These are phyloP conservation scores for Manis pentadactyla DNA, from an alignment of 2,797 vertebrate genomes.

Conservation along the genomic window DNA sequence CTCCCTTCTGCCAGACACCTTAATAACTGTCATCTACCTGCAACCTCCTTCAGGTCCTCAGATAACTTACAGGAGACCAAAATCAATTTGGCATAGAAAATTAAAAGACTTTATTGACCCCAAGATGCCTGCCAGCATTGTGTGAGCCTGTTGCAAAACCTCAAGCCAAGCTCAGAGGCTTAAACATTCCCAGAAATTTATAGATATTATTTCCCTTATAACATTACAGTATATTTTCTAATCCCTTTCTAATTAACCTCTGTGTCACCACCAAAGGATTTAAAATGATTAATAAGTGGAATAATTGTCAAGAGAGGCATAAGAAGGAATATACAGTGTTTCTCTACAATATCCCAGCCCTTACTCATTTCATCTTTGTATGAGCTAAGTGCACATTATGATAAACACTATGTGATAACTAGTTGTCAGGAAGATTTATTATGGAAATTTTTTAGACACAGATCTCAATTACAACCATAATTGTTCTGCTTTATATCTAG, in stretches of 20 bases:
- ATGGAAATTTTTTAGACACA: neutral
- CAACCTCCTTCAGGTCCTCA: neutral
- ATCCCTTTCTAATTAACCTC: constrained; percentile 70
- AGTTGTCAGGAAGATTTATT: neutral
- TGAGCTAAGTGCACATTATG: neutral
- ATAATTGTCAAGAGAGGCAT: constrained; percentile 35
- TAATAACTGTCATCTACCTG: neutral
- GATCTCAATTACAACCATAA: neutral
- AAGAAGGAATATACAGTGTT: neutral
- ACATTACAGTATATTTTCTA: constrained; percentile 61
- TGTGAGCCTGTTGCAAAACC: neutral
- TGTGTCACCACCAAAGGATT: constrained; percentile 55
- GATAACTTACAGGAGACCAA: constrained; percentile 19
- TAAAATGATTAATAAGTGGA: constrained; percentile 70
- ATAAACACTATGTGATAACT: neutral
- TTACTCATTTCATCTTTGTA: neutral
- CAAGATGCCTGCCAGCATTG: neutral
- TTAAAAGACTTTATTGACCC: constrained; percentile 55
- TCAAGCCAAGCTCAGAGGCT: constrained; percentile 43
- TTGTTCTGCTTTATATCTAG: neutral
- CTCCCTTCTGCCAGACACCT: neutral
- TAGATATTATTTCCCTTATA: constrained; percentile 47
- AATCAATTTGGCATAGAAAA: constrained; percentile 61
- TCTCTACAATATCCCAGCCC: neutral
- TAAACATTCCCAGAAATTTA: constrained; percentile 51